These are phyloP conservation scores for Drosophila guanche DNA, from an alignment of 1,140 invertebrate species.

Conservation along the genomic window DNA sequence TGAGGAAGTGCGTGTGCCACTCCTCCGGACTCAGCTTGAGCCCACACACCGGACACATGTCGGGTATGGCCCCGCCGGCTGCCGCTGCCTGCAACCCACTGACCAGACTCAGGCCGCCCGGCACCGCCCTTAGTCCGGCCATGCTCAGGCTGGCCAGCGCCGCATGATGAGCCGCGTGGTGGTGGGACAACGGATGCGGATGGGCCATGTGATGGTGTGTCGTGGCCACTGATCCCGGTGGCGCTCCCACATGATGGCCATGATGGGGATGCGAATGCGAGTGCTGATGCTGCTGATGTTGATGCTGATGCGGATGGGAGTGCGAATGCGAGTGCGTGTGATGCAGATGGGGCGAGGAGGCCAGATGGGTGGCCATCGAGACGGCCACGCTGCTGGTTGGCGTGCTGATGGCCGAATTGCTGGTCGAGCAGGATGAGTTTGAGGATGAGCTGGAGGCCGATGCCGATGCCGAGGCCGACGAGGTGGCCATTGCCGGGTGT, in stretches of 20 bases:
- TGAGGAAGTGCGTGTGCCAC: conserved; percentile 90
- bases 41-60: conserved; percentile 90
- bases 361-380: conserved; percentile 69
- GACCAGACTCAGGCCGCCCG: conserved; percentile 65
- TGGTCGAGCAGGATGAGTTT: conserved; percentile 69
- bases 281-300: conserved; percentile 40
- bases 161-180: conserved; percentile 68
- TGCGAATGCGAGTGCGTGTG: conserved; percentile 38
- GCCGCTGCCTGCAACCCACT: conserved; percentile 66
- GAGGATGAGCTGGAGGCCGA: conserved; percentile 65
- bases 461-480: conserved; percentile 45
- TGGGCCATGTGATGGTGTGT: conserved; percentile 75
- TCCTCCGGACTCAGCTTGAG: conserved; percentile 89
- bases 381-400: conserved; percentile 63
- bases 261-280: conserved; percentile 61
- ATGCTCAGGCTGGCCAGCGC: conserved; percentile 73
- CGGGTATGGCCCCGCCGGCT: conserved; percentile 71
- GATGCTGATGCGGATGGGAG: conserved; percentile 46
- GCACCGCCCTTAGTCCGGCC: conserved; percentile 67
- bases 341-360: conserved; percentile 58
- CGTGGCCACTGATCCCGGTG: conserved; percentile 36
- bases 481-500: conserved; percentile 60
- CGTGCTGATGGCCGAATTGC: conserved; percentile 69
- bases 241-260: conserved; percentile 51
- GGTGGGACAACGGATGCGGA: conserved; percentile 64